A percentile compares a stretch with the other conserved stretches of the same genome.
Evolutionary conservation across 2,113 vertebrate species (phyloP).

Genomic region (Bombycilla garrulus): DNA sequence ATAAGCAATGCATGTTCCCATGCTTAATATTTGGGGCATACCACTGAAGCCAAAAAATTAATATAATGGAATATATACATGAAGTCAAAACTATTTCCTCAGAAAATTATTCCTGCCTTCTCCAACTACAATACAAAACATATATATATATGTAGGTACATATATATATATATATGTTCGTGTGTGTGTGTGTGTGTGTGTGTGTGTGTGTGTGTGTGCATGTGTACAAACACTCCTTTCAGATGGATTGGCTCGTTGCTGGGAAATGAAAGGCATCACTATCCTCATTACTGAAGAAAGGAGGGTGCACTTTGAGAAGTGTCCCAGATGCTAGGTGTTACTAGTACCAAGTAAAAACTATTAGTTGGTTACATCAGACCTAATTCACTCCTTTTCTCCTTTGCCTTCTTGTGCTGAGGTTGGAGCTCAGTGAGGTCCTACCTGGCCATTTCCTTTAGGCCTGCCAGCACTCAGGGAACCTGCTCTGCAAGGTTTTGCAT

Average conservation of each 20-base stretch:
- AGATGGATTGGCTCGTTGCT: neutral
- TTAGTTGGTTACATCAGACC: neutral
- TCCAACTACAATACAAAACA: neutral
- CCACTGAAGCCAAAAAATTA: rapidly evolving
- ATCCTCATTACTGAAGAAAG: neutral
- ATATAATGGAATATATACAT: neutral
- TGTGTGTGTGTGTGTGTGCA: no score
- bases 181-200: no score
- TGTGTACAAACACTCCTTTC: neutral
- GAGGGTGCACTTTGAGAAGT: neutral
- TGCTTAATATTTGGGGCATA: neutral
- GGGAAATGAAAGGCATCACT: neutral
- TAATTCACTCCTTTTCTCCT: neutral
- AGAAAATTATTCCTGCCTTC: neutral
- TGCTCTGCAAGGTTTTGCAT: neutral
- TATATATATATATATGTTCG: no score
- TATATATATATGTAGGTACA: no score
- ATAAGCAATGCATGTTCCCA: neutral
- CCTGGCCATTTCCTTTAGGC: neutral
- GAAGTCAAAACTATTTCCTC: neutral
- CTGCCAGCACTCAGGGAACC: neutral
- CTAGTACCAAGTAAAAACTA: neutral
- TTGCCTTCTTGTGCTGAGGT: neutral
- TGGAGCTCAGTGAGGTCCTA: neutral
- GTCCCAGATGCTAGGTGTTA: neutral